Evolutionary conservation across 1,140 invertebrate genomes (phyloP), one percentile per base, ranked within the genome.

Genomic region (Apolygus lucorum): DNA sequence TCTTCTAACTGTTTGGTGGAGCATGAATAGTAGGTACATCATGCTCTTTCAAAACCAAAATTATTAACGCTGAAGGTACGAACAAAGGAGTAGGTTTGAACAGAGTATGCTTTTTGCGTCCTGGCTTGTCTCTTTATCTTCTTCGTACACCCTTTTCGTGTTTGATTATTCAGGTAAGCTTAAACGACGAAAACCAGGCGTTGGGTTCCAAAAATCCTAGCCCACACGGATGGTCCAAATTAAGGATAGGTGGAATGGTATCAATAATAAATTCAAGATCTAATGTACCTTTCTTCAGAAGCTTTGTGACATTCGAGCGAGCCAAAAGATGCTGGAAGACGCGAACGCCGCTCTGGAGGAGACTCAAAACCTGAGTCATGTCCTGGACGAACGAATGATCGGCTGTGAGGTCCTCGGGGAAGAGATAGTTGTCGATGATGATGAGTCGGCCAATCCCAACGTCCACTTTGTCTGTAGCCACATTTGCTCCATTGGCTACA

Each of bases 311-410:
- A 76, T 85, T 85, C 34, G 83, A 84, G 73, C 82, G 80, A 2
- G 81, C 81, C 59, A 86, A 78, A 72, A 86, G 85, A 74, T 85
- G 84, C 70, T 85, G 83, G 76, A 86, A 86, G n/a, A 86, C 84
- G 71, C 84, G 80, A 34, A 84, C 84, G 29, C 84, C 84, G 29
- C 81, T 83, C 75, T 85, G 84, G 69, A 86, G 80, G 74, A 82
- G 83, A 69, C 79, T 81, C 69, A 86, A 74, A 68, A 85, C 84
- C 71, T 84, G 82, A 75, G 82, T 81, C 72, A 85, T 79, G 72
- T 83, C 83, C 71, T 84, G 83, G 28, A 84, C 76, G 74, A 84
- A 85, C 49, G 73, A 74, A 65, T 72, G 74, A 28, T 74, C 74
- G 21, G 69, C 73, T 1, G 70, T 72, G 17, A 73, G 59, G 8